Base-by-base conservation (phyloP, 1,140 invertebrate genomes). In the Amphibalanus amphitrite region DNA sequence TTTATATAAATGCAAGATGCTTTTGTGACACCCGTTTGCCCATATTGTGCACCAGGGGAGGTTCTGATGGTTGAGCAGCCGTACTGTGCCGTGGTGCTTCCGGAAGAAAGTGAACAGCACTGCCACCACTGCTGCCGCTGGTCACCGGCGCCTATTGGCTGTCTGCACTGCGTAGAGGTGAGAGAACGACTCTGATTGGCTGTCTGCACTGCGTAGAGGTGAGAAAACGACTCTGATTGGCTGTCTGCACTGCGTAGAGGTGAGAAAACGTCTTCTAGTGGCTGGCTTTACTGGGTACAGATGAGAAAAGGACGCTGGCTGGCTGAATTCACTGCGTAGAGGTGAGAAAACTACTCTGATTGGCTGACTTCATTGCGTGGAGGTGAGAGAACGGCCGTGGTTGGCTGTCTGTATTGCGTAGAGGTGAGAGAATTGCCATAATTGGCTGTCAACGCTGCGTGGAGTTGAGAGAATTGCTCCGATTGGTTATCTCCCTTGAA, bases 91-190 rank as follows among this genome's bases (percentile, higher is more conserved):
- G 47, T 59, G 10, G 13, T 59, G 17, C 47, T 59, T 8, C 47
- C 47, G 6, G 47, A 59, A 20, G 47, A 59, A 20, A 59, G 13
- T 1, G 10, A 59, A 20, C 13, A 23, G 10, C 47, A 59, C 47
- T 59, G 47, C 47, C 47, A 59, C 47, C 47, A 59, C 47, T 59
- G 47, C 47, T 59, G 47, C 47, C 47, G 47, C 47, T 59, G 47
- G 47, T 20, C 13, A 3, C 47, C 47, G 47, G 47, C 47, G 17
- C 47, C 47, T 13, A 23, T 59, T 23, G 47, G 47, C 47, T 59
- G 47, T 20, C 47, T 59, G 1, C 47, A 59, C 47, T 59, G 47
- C 20, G 20, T 20, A 1, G 47, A 59, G 47, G 47, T 59, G 13
- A 59, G 47, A 38, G 4, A 15, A 38, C 4, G 4, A 15, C 33